phyloP scores from a whole-genome alignment of 2,888 invertebrate genomes.

The Orthosia incerta region DNA sequence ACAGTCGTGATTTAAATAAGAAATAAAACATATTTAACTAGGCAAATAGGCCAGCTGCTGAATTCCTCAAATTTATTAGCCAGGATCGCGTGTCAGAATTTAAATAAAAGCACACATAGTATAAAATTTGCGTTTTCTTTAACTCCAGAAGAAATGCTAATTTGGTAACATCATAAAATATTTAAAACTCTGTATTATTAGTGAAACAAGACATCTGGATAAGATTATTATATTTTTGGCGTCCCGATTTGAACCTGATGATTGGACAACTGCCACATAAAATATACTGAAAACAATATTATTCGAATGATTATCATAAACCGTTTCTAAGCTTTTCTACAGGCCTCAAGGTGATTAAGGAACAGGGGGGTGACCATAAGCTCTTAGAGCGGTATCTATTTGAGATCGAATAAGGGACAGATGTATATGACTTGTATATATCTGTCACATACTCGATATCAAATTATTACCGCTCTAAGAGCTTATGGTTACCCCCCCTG shows the following conservation, averaged over 20 bases:
- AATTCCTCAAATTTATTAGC: constrained; percentile 41
- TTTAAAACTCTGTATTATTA: constrained; percentile 22
- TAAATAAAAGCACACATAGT: constrained; percentile 23
- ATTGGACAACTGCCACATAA: constrained; percentile 49
- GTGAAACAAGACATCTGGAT: constrained; percentile 42
- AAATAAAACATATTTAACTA: constrained; percentile 30
- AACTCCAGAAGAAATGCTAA: constrained; percentile 46
- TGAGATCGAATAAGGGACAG: no score
- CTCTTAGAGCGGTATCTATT: no score
- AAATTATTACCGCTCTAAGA: no score
- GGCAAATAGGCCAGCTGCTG: constrained; percentile 33
- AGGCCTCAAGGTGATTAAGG: no score
- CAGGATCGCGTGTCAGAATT: constrained; percentile 23
- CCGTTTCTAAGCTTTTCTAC: no score
- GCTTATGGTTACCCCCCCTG: no score
- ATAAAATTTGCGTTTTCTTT: constrained; percentile 30
- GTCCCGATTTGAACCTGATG: constrained; percentile 21
- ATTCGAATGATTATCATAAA: constrained; percentile 6
- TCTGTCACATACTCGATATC: no score
- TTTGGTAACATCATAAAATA: constrained; percentile 44
- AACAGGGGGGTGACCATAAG: no score
- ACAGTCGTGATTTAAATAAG: not conserved
- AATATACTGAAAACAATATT: constrained; percentile 21
- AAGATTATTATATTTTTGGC: constrained; percentile 17
- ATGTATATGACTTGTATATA: no score